Conservation (phyloP, 2,888 invertebrate genomes). For the Tetragonisca angustula region DNA sequence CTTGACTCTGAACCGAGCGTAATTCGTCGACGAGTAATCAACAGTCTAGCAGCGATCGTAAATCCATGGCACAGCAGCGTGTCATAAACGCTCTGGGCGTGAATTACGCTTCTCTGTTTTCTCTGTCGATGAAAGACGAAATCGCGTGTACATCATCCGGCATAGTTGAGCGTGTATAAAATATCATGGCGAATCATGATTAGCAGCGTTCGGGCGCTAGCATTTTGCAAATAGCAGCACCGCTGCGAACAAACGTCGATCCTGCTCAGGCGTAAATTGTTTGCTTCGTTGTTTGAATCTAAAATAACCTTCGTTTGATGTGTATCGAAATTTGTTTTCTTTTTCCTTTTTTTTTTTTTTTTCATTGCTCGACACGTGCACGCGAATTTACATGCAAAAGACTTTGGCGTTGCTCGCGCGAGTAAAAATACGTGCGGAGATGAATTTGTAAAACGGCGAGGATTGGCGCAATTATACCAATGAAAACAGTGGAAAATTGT, state of each 20-base stretch:
- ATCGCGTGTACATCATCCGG: background rate
- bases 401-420: background rate
- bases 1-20: background rate
- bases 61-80: background rate
- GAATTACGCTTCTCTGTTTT: background rate
- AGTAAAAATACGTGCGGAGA: background rate
- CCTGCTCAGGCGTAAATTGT: background rate
- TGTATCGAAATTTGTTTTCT: background rate
- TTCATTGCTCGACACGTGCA: background rate
- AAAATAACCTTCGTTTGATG: background rate
- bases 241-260: background rate
- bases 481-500: too few species aligned
- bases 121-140: background rate
- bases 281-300: constrained; percentile 7
- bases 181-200: constrained; percentile 19
- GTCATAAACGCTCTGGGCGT: background rate
- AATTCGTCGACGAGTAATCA: background rate
- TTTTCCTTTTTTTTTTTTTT: background rate
- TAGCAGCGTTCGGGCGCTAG: background rate
- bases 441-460: background rate
- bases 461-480: too few species aligned
- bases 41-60: background rate
- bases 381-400: background rate
- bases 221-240: constrained; percentile 24
- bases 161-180: background rate